These are phyloP conservation scores for Agrochola circellaris DNA, from an alignment of 2,888 invertebrate genomes.

Conservation along the genomic window DNA sequence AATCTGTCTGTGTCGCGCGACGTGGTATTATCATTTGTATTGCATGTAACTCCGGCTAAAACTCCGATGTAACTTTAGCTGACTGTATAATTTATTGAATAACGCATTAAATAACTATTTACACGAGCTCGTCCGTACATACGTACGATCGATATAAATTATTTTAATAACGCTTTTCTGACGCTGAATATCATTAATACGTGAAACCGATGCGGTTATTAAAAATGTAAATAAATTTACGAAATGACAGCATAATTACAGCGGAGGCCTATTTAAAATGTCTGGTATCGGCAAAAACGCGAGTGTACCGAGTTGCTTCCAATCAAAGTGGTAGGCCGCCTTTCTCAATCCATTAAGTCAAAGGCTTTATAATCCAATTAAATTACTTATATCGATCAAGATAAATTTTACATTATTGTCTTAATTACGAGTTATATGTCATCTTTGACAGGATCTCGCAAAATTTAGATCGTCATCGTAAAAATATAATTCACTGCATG, in stretches of 20 bases:
- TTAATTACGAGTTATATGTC: conserved; percentile 76
- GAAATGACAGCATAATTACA: conserved; percentile 83
- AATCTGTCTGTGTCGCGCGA: conserved; percentile 84
- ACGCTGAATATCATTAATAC: conserved; percentile 73
- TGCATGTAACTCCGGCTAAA: conserved; percentile 75
- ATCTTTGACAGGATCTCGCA: conserved; percentile 68
- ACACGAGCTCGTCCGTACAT: conserved; percentile 56
- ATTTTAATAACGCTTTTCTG: conserved; percentile 69
- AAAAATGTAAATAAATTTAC: conserved; percentile 82
- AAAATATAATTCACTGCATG: conserved; percentile 31
- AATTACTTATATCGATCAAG: conserved; percentile 75
- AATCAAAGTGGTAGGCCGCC: conserved; percentile 68
- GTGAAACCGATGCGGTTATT: conserved; percentile 80
- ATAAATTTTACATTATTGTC: conserved; percentile 75
- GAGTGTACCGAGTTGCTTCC: conserved; percentile 67
- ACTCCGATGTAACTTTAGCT: conserved; percentile 75
- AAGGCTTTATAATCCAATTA: conserved; percentile 80
- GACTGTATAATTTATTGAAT: conserved; percentile 76
- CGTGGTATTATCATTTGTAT: conserved; percentile 83
- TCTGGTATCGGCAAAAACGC: conserved; percentile 74
- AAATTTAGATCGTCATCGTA: conserved; percentile 58
- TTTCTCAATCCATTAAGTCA: conserved; percentile 80
- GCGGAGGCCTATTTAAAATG: conserved; percentile 75
- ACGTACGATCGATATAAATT: conserved; percentile 65
- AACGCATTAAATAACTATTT: conserved; percentile 71